phyloP scores from a whole-genome alignment of 2,888 invertebrate genomes.

The Ptilodon capucinus region DNA sequence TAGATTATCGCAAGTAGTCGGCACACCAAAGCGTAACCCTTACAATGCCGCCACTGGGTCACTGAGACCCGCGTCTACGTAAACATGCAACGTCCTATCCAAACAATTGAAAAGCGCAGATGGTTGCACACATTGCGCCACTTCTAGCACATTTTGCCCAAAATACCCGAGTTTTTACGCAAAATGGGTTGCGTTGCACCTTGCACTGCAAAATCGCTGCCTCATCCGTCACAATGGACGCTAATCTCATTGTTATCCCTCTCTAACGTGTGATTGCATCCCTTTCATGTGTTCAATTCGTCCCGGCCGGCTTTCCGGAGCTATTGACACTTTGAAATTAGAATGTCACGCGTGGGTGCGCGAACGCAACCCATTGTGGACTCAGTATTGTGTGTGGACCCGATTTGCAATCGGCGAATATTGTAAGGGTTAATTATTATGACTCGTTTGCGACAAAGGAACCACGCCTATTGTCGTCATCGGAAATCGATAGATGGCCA shows the following conservation, averaged over 20 bases:
- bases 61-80: slow-evolving; percentile 41
- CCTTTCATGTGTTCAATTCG: slow-evolving; percentile 50
- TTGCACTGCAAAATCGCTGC: slow-evolving; percentile 62
- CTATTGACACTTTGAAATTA: slow-evolving; percentile 73
- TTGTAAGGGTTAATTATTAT: slow-evolving; percentile 53
- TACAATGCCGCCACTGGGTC: slow-evolving; percentile 52
- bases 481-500: slow-evolving; percentile 8
- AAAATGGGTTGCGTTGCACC: slow-evolving; percentile 77
- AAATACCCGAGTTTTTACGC: slow-evolving; percentile 61
- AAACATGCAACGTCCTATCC: slow-evolving; percentile 66
- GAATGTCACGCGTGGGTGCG: slow-evolving; percentile 77
- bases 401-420: slow-evolving; percentile 49
- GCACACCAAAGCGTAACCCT: slow-evolving; percentile 63
- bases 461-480: slow-evolving; percentile 27
- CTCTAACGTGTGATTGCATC: slow-evolving; percentile 43
- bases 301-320: slow-evolving; percentile 61
- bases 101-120: slow-evolving; percentile 69
- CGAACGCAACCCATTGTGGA: slow-evolving; percentile 67
- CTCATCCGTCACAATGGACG: slow-evolving; percentile 64
- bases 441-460: slow-evolving; percentile 32
- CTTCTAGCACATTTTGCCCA: slow-evolving; percentile 60
- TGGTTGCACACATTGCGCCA: slow-evolving; percentile 70
- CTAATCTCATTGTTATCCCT: slow-evolving; percentile 59
- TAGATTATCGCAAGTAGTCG: slow-evolving; percentile 39
- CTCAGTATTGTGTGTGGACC: slow-evolving; percentile 47